Percentiles rank a stretch among this genome's conserved stretches.
These are phyloP conservation scores for Leiothrix lutea DNA, from an alignment of 2,113 vertebrate species.

Conservation along the genomic window DNA sequence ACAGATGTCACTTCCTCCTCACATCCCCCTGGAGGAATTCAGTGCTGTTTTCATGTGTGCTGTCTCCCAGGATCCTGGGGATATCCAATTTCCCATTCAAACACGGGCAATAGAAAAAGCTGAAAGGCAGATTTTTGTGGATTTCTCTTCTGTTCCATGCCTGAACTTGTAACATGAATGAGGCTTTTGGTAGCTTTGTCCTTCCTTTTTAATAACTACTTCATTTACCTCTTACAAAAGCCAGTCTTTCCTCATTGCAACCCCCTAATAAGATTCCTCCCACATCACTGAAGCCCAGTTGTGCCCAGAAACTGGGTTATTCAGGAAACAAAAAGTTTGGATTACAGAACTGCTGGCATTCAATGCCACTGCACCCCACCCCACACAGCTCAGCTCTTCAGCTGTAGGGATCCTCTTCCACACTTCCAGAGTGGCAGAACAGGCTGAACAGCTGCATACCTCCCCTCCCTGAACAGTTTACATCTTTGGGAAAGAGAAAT, in stretches of 20 bases:
- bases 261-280: conserved; percentile 60
- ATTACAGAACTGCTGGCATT: conserved; percentile 20
- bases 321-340: conserved; percentile 39
- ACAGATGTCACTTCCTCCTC: conserved; percentile 45
- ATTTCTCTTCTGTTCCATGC: conserved; percentile 48
- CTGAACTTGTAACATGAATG: conserved; percentile 48
- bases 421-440: not conserved
- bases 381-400: not conserved
- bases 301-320: not conserved
- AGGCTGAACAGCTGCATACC: not conserved
- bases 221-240: conserved; percentile 57
- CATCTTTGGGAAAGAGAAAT: not conserved
- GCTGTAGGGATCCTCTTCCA: not conserved
- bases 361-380: not conserved
- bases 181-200: conserved; percentile 55
- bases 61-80: conserved; percentile 29
- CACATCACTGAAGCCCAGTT: conserved; percentile 26
- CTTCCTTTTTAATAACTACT: conserved; percentile 52
- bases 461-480: not conserved
- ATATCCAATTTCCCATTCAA: conserved; percentile 67
- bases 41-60: conserved; percentile 28
- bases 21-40: conserved; percentile 35
- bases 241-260: conserved; percentile 4
- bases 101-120: conserved; percentile 41
- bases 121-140: conserved; percentile 58